Percentiles rank a stretch among this genome's conserved stretches.
phyloP scores from a whole-genome alignment of 2,888 invertebrate genomes.

The Nomada goodeniana region DNA sequence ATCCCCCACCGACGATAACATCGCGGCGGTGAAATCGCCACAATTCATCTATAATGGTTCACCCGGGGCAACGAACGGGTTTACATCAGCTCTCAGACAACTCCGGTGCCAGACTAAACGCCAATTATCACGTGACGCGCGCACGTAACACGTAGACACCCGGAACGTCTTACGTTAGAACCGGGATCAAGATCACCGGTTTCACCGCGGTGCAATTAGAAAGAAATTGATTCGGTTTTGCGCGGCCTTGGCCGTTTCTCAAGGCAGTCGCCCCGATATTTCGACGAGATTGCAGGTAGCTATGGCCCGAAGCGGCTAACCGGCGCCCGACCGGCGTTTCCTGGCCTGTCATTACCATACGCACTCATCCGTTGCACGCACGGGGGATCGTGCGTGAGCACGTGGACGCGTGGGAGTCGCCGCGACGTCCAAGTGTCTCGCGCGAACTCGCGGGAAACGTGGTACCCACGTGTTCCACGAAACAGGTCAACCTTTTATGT shows the following conservation, averaged over 20 bases:
- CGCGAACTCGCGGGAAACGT: constrained; percentile 20
- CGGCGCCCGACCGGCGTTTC: constrained; percentile 79
- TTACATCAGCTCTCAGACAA: constrained; percentile 1
- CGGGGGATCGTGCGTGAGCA: constrained; percentile 72
- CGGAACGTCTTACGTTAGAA: background rate
- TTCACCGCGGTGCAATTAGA: constrained; percentile 42
- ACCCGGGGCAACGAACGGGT: constrained; percentile 33
- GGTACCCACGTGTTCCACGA: background rate
- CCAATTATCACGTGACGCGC: constrained; percentile 26
- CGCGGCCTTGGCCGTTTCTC: constrained; percentile 51
- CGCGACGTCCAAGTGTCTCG: constrained; percentile 72
- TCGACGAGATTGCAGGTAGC: constrained; percentile 68
- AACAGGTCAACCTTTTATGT: too few relatives aligned
- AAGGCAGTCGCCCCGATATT: constrained; percentile 59
- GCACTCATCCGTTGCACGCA: constrained; percentile 75
- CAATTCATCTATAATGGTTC: constrained; percentile 27
- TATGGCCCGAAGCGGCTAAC: constrained; percentile 73
- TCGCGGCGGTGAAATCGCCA: constrained; percentile 19
- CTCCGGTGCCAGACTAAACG: background rate
- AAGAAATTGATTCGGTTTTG: constrained; percentile 45
- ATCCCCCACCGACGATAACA: constrained; percentile 25
- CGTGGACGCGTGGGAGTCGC: constrained; percentile 79
- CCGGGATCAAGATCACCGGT: constrained; percentile 10
- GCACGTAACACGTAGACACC: background rate
- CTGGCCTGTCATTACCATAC: constrained; percentile 80